Conservation (phyloP, 2,113 vertebrate species). For the Stictonetta naevosa region DNA sequence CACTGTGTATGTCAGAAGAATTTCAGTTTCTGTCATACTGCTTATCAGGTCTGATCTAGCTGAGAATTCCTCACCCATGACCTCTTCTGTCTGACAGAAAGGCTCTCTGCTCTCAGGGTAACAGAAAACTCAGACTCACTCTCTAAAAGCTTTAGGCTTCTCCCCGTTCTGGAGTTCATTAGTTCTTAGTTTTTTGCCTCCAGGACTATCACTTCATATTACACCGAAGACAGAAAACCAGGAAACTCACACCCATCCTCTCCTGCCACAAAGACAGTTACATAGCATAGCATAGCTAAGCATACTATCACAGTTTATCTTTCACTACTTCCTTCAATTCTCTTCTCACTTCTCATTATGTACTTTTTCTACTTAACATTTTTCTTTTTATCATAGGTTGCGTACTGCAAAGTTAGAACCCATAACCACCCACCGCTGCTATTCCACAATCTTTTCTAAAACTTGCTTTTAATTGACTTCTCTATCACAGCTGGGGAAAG, state of each 20-base stretch:
- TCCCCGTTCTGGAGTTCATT: neutral
- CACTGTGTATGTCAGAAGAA: neutral
- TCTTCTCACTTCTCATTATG: neutral
- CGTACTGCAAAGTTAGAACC: neutral
- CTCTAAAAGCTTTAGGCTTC: slow-evolving; percentile 19
- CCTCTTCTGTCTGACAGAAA: slow-evolving; percentile 13
- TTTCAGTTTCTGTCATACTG: neutral
- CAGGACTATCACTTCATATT: slow-evolving; percentile 43
- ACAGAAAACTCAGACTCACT: neutral
- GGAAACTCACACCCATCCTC: neutral
- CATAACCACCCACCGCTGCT: neutral
- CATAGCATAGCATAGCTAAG: neutral
- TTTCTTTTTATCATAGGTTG: neutral
- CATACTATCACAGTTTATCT: neutral
- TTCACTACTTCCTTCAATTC: neutral
- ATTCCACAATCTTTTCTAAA: neutral
- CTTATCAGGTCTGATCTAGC: neutral
- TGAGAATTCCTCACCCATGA: slow-evolving; percentile 52
- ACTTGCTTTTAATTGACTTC: neutral
- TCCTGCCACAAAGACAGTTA: neutral
- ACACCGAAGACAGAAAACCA: neutral
- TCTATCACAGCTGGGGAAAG: neutral
- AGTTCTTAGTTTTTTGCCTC: slow-evolving; percentile 27
- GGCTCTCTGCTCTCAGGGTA: neutral
- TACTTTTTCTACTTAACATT: neutral